phyloP scores from a whole-genome alignment of 2,888 invertebrate genomes.

The Apamea sordens region DNA sequence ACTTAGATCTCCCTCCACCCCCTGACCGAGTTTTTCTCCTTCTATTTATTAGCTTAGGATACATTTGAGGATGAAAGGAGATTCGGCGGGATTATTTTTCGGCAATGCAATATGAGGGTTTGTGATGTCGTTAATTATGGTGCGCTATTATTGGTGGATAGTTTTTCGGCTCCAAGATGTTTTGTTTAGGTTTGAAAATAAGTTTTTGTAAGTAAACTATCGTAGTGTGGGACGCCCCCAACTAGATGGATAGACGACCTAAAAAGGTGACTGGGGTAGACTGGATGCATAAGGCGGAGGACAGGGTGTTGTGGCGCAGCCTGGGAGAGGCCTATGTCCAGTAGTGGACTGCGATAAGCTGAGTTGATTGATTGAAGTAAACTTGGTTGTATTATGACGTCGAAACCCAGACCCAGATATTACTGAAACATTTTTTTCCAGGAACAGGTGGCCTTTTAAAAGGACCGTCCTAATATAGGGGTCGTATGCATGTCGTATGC shows the following conservation, averaged over 20 bases:
- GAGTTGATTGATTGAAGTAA: not conserved
- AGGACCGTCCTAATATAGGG: not conserved
- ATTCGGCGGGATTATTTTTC: slow-evolving; percentile 80
- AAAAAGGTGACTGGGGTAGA: too few species aligned
- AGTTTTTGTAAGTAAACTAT: not conserved
- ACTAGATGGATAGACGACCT: too few species aligned
- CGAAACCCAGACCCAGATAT: not conserved
- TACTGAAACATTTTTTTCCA: not conserved
- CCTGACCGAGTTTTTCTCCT: slow-evolving; percentile 87
- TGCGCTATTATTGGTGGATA: slow-evolving; percentile 64
- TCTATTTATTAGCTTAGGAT: slow-evolving; percentile 88
- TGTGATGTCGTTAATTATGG: slow-evolving; percentile 75
- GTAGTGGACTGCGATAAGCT: too few species aligned
- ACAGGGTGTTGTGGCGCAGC: too few species aligned
- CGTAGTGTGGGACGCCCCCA: too few species aligned
- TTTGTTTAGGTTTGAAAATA: not conserved
- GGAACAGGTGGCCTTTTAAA: not conserved
- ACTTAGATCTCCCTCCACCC: slow-evolving; percentile 81
- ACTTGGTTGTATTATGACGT: not conserved
- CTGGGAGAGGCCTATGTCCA: too few species aligned
- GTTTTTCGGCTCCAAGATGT: slow-evolving; percentile 28
- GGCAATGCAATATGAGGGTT: slow-evolving; percentile 81
- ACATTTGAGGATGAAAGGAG: slow-evolving; percentile 83
- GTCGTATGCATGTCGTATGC: not conserved
- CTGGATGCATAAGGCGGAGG: too few species aligned